Evolutionary conservation across 2,113 vertebrate genomes (phyloP).

Genomic region (Gracilinanus agilis): DNA sequence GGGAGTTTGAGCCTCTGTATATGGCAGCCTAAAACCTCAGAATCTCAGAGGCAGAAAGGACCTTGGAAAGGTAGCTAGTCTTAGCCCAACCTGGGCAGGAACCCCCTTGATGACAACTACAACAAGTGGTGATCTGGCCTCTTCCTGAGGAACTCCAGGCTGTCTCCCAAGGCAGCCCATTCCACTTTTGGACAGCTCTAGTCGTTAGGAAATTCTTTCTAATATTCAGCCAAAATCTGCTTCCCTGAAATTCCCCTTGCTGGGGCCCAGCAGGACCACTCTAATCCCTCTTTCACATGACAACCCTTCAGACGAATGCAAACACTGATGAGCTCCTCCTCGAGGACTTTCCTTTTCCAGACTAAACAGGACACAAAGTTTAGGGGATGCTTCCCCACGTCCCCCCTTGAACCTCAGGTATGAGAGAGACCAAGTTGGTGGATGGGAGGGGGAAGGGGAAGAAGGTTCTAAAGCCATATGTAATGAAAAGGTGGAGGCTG

Average conservation of each 20-base stretch:
- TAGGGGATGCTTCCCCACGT: background rate
- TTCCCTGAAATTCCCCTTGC: background rate
- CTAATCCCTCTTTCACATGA: constrained; percentile 5
- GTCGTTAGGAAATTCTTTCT: background rate
- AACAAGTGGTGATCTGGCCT: background rate
- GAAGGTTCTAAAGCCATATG: background rate
- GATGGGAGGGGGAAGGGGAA: background rate
- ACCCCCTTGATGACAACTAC: background rate
- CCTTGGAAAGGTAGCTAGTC: background rate
- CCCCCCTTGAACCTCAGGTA: background rate
- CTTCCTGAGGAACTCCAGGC: background rate
- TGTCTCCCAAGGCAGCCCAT: background rate
- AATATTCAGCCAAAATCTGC: constrained; percentile 8
- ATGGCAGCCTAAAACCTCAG: background rate
- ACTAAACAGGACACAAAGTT: background rate
- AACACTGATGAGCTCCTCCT: background rate
- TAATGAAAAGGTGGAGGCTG: background rate
- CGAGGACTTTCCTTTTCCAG: background rate
- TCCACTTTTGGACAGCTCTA: background rate
- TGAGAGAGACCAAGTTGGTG: background rate
- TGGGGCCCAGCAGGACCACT: background rate
- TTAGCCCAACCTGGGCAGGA: background rate
- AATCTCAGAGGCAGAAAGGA: background rate
- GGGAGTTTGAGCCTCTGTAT: background rate
- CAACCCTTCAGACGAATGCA: constrained; percentile 3